Percentiles rank a stretch among this genome's conserved stretches.
These are phyloP conservation scores for Pseudonaja textilis DNA, from an alignment of 2,113 vertebrate species.

Conservation along the genomic window DNA sequence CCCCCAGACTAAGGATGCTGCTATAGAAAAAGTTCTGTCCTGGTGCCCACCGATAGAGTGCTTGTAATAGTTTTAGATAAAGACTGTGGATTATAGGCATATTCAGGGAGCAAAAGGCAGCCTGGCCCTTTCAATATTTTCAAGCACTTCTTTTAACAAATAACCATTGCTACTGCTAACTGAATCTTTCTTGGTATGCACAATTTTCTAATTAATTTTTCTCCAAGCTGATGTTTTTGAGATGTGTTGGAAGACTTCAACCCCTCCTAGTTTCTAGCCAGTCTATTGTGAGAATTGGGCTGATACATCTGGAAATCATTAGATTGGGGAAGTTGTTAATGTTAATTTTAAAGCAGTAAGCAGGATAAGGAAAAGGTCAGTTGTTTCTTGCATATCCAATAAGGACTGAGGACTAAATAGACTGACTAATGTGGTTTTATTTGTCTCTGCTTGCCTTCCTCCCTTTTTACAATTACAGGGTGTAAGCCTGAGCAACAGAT, in stretches of 20 bases:
- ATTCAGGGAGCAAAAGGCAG: neutral
- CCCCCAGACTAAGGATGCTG: neutral
- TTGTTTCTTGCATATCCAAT: neutral
- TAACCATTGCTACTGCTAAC: neutral
- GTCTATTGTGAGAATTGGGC: neutral
- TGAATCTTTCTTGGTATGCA: neutral
- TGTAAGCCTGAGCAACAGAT: conserved; percentile 95
- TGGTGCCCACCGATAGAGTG: neutral
- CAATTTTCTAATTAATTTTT: neutral
- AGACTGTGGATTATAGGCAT: neutral
- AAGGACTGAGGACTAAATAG: neutral
- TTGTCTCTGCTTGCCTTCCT: neutral
- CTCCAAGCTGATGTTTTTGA: neutral
- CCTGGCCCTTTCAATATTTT: neutral
- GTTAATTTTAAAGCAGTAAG: neutral
- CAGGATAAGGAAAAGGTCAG: neutral
- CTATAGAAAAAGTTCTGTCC: neutral
- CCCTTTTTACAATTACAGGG: conserved; percentile 66
- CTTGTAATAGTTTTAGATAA: neutral
- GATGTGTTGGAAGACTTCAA: neutral
- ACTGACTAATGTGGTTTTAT: neutral
- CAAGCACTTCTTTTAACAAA: neutral
- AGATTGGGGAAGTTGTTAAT: neutral
- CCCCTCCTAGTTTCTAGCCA: neutral
- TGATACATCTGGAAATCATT: neutral